Base-by-base conservation (phyloP, 2,797 vertebrate species). In the Falco novaeseelandiae region DNA sequence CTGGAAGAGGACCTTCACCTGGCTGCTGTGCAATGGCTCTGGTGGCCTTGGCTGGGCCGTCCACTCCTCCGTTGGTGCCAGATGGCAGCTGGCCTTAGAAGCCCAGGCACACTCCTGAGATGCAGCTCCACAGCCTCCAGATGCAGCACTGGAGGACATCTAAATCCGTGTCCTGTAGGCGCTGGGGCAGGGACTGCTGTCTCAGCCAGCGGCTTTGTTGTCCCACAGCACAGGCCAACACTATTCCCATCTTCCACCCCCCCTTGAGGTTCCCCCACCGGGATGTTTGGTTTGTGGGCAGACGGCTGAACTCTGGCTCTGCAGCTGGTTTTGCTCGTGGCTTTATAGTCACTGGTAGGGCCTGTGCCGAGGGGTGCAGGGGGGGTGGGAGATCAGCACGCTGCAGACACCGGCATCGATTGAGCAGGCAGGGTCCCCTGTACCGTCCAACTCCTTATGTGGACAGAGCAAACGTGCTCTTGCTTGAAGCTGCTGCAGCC, bases 381-480 rank as follows among this genome's bases (percentile, higher is more conserved):
- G 48, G 48, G 38, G 38, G 38, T 38, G 25, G 26, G 38, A 11
- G 20, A 36, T 40, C 25, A 48, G 69, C 26, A 34, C 11, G 25
- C 23, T 57, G 49, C 23, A 32, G 10, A 63, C 23, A 49, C 49
- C 30, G 55, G 49, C 2, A 1, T 34, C 40, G 44, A 13, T 58
- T 52, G 23, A n/a, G 10, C 23, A 26, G 29, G 49, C 34, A 14
- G 11, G 14, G 14, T 66, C 8, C 36, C 38, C 32, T 12, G 7
- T 20, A 3, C 27, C 26, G 3, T 67, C 30, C 10, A 1, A 6
- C 2, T 3, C 29, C 44, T 26, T 9, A 6, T 6, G 19, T 23
- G 36, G 51, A 44, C 1, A 2, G 59, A 51, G 27, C 36, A 38
- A 73, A 36, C 0, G 8, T 27, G 44, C 26, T 27, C 22, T 58